Evolutionary conservation across 2,113 vertebrate genomes (phyloP), one percentile per base, ranked within the genome.

Genomic region (Cebus imitator): DNA sequence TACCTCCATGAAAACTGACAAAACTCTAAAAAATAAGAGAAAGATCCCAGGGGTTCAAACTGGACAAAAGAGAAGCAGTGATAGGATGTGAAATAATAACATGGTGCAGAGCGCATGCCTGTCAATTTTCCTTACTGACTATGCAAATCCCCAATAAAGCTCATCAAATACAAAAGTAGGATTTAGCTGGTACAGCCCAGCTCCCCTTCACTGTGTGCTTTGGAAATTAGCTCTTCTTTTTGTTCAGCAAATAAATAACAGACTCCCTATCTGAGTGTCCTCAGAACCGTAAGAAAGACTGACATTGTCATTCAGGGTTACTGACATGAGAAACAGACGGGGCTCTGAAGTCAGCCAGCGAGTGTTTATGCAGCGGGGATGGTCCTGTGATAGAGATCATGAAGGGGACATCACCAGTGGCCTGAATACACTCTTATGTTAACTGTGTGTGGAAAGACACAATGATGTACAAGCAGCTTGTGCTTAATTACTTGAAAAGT

Each of bases 141-240:
- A 82, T 90, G 92, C 76, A 97, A 96, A 92, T 97, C 95, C 92
- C 43, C 37, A 87, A 25, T 64, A 92, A 95, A 95, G 55, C 96
- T 90, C 80, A 92, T 92, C 80, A 81, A 87, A 90, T 23, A 87
- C 55, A 78, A 78, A 97, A 93, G 89, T 66, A 55, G 89, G 82
- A 61, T 92, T 91, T 96, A 92, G 89, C 81, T 89, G 79, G 68
- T 35, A 66, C 0, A 6, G 80, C 82, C 92, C 35, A 55, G 89
- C 21, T 68, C n/a, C 64, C 61, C n/a, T 83, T 35, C 52, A 32
- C 91, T n/a, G 52, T 66, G 23, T 43, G 50, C 73, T 90, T 88
- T 90, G 18, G 82, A 96, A 97, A 97, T 76, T 92, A 96, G 92
- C 81, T 97, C 57, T 95, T 89, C 52, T 95, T 91, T 91, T 73